phyloP scores from a whole-genome alignment of 1,140 invertebrate genomes.

The Bombus sibiricus region DNA sequence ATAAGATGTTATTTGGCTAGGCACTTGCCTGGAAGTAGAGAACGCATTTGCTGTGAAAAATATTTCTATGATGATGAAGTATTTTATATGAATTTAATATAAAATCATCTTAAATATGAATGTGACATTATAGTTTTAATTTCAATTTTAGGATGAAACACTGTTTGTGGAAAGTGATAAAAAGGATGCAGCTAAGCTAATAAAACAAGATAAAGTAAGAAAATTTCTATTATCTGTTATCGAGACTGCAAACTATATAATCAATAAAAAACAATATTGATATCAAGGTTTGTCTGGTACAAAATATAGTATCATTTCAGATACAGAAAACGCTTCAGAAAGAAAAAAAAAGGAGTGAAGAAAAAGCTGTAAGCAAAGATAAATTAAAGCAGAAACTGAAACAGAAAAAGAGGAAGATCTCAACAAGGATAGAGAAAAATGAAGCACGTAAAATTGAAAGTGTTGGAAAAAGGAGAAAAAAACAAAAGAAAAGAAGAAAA shows the following conservation, averaged over 20 bases:
- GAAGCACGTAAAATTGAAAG: not conserved
- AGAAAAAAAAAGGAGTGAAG: not conserved
- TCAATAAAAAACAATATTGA: not conserved
- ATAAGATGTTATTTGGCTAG: constrained; percentile 61
- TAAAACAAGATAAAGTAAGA: constrained; percentile 17
- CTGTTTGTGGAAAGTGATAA: not conserved
- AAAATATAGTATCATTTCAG: not conserved
- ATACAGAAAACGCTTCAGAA: not conserved
- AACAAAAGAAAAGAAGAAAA: not conserved
- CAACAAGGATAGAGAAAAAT: not conserved
- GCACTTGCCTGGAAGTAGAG: constrained; percentile 18
- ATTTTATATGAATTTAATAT: constrained; percentile 25
- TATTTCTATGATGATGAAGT: constrained; percentile 24
- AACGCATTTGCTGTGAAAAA: constrained; percentile 56
- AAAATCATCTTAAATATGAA: not conserved
- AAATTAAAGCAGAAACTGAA: not conserved
- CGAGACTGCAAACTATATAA: not conserved
- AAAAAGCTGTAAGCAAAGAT: not conserved
- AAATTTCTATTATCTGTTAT: constrained; percentile 6
- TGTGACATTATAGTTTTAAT: too few species aligned
- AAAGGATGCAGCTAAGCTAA: not conserved
- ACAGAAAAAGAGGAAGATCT: not conserved
- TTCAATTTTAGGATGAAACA: constrained; percentile 9
- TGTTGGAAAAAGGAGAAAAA: constrained; percentile 2
- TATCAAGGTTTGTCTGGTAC: not conserved